Evolutionary conservation across 23 tunicate species (phyloP).

Genomic region (Trididemnum miniatum): DNA sequence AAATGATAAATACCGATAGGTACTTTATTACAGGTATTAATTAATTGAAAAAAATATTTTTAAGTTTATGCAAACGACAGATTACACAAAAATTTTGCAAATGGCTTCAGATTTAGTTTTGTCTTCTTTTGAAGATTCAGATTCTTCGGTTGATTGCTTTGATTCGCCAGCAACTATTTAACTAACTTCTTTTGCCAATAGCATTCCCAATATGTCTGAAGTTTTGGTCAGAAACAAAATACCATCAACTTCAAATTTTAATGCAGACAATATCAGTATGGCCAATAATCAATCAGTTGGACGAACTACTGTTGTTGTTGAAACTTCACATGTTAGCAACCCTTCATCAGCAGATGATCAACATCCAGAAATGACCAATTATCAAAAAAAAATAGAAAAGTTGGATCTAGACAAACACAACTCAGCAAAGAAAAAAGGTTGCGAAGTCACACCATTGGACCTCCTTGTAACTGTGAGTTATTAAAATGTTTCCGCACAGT

Average conservation of each 20-base stretch:
- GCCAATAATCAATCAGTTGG: not conserved
- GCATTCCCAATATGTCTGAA: not conserved
- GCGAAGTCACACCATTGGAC: slow-evolving; percentile 12
- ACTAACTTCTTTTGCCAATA: not conserved
- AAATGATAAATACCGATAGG: too few relatives aligned
- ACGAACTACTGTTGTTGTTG: not conserved
- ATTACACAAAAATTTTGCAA: too few relatives aligned
- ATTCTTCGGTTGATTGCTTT: not conserved
- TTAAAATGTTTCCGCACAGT: not conserved
- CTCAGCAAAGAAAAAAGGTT: not conserved
- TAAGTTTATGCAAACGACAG: too few relatives aligned
- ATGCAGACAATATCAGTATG: not conserved
- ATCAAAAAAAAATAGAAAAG: not conserved
- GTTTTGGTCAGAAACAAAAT: not conserved
- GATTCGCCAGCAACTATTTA: not conserved
- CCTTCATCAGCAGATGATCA: slow-evolving; percentile 4
- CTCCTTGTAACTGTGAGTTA: not conserved
- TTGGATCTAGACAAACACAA: not conserved
- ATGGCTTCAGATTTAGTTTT: not conserved
- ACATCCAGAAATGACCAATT: not conserved
- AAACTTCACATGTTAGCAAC: not conserved
- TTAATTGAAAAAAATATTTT: too few relatives aligned
- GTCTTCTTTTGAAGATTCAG: not conserved
- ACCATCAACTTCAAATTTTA: slow-evolving; percentile 5
- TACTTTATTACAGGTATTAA: not conserved